Conservation (phyloP, 2,888 invertebrate genomes). For the Chrysolina oricalcia region DNA sequence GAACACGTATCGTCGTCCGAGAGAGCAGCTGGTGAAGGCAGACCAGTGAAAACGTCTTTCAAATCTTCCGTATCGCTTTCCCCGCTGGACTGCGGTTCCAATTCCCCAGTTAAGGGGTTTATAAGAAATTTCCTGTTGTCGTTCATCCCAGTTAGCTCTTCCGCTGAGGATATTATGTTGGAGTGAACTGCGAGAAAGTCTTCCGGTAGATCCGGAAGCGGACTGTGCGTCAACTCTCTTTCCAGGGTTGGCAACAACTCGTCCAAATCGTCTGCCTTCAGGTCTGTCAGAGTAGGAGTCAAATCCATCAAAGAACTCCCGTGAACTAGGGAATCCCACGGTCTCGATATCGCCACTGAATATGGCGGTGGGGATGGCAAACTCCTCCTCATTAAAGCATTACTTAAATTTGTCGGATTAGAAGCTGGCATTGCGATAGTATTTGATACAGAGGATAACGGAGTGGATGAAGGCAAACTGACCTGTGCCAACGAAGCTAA, state of each 20-base stretch:
- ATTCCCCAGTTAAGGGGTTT: slow-evolving; percentile 90
- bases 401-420: slow-evolving; percentile 41
- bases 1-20: slow-evolving; percentile 77
- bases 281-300: slow-evolving; percentile 69
- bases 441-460: slow-evolving; percentile 31
- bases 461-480: slow-evolving; percentile 16
- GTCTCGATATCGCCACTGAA: slow-evolving; percentile 60
- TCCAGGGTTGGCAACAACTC: slow-evolving; percentile 78
- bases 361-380: slow-evolving; percentile 64
- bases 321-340: slow-evolving; percentile 61
- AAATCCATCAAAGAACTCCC: slow-evolving; percentile 65
- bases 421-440: slow-evolving; percentile 27
- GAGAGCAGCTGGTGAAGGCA: slow-evolving; percentile 64
- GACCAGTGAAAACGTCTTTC: slow-evolving; percentile 68
- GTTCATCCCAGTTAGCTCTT: slow-evolving; percentile 70
- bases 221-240: slow-evolving; percentile 75
- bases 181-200: slow-evolving; percentile 64
- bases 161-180: slow-evolving; percentile 44
- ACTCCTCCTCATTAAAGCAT: slow-evolving; percentile 47
- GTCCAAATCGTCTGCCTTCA: slow-evolving; percentile 76
- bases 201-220: slow-evolving; percentile 73
- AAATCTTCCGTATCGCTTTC: slow-evolving; percentile 75
- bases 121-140: slow-evolving; percentile 88
- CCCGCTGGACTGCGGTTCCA: slow-evolving; percentile 84
- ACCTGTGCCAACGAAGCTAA: slow-evolving; percentile 18